Conservation (phyloP, 2,888 invertebrate species). For the Ceramica pisi region DNA sequence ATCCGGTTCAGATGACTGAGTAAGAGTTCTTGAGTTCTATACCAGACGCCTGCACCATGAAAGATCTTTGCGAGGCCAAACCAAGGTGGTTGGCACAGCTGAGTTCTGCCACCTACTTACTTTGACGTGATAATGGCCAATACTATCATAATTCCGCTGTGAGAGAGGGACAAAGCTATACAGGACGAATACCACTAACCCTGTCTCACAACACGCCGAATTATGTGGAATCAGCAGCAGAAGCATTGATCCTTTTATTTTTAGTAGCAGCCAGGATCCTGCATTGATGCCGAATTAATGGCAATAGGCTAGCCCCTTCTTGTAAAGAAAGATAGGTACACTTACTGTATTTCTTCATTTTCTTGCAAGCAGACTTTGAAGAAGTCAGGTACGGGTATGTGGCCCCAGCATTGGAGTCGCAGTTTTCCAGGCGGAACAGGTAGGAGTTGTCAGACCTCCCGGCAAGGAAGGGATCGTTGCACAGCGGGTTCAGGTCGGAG, state of each 20-base stretch:
- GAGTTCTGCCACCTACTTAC: no score
- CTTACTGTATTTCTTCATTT: constrained; percentile 94
- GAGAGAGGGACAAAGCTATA: no score
- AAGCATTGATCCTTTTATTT: no score
- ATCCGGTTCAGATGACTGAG: neutral
- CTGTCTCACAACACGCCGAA: neutral
- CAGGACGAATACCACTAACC: no score
- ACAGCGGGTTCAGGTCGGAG: constrained; percentile 93
- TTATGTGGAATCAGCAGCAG: no score
- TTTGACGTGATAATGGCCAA: no score
- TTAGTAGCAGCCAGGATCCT: neutral
- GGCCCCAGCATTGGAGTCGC: constrained; percentile 86
- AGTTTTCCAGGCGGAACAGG: constrained; percentile 86
- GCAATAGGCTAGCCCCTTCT: neutral
- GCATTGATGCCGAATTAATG: no score
- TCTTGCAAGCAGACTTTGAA: constrained; percentile 93
- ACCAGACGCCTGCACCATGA: neutral
- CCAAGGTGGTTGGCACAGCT: neutral
- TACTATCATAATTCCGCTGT: no score
- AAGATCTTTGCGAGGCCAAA: neutral
- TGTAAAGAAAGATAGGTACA: neutral
- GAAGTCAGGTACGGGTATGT: constrained; percentile 86
- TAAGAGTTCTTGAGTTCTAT: neutral
- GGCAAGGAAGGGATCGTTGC: constrained; percentile 94
- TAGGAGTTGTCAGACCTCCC: constrained; percentile 86